Conservation (phyloP, 2,113 vertebrate genomes). For the Coregonus clupeaformis region DNA sequence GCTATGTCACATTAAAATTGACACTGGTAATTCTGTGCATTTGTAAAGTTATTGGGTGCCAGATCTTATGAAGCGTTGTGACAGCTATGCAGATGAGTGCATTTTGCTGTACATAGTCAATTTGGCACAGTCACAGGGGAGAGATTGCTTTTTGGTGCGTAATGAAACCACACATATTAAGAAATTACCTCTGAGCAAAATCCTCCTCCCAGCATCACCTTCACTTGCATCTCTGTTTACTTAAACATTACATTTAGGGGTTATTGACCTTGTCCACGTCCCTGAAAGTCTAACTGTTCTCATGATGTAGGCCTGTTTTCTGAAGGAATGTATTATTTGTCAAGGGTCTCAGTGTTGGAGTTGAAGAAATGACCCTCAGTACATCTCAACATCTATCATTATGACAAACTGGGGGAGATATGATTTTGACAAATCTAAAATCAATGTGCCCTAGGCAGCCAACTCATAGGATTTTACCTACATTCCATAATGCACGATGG, state of each 20-base stretch:
- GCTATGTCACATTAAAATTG: slow-evolving; percentile 69
- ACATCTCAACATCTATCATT: neutral
- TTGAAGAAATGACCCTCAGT: neutral
- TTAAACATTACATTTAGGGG: slow-evolving; percentile 35
- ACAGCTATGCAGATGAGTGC: slow-evolving; percentile 66
- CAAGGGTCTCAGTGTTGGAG: neutral
- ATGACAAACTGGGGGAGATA: neutral
- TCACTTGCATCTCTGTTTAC: slow-evolving; percentile 35
- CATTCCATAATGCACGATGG: too few species aligned
- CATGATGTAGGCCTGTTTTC: neutral
- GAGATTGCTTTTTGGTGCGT: slow-evolving; percentile 60
- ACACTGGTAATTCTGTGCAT: slow-evolving; percentile 67
- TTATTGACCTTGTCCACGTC: neutral
- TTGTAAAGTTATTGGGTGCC: slow-evolving; percentile 62
- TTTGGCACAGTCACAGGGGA: slow-evolving; percentile 65
- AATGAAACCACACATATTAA: slow-evolving; percentile 66
- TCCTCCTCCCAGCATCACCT: slow-evolving; percentile 29
- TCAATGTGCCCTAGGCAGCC: too few species aligned
- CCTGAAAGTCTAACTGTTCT: neutral
- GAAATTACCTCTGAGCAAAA: slow-evolving; percentile 61
- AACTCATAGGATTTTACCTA: too few species aligned
- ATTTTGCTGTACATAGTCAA: slow-evolving; percentile 61
- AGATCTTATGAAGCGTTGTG: slow-evolving; percentile 57
- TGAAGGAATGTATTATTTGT: neutral
- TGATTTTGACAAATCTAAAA: too few species aligned